Percentiles rank a stretch among this genome's conserved stretches.
phyloP scores from a whole-genome alignment of 2,797 vertebrate genomes.

The Sternotherus odoratus region DNA sequence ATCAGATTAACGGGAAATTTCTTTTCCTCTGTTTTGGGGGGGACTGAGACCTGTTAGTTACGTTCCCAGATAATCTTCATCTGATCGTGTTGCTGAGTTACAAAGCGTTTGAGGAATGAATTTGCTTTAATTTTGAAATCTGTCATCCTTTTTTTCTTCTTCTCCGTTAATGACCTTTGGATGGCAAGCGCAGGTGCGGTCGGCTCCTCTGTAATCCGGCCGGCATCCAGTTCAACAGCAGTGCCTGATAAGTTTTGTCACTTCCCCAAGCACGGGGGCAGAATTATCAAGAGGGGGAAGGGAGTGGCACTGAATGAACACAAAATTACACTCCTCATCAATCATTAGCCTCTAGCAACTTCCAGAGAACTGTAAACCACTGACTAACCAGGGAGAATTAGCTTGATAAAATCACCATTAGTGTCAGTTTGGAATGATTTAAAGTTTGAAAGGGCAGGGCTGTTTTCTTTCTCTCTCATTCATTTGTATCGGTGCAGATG shows the following conservation, averaged over 20 bases:
- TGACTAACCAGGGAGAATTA: conserved; percentile 74
- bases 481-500: conserved; percentile 9
- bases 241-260: conserved; percentile 70
- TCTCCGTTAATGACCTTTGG: conserved; percentile 74
- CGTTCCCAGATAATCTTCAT: background rate
- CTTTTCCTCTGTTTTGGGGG: background rate
- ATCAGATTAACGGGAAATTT: background rate
- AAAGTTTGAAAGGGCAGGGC: conserved; percentile 53
- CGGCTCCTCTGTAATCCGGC: conserved; percentile 51
- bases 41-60: background rate
- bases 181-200: conserved; percentile 72
- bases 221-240: conserved; percentile 70
- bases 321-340: conserved; percentile 75
- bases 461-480: conserved; percentile 26
- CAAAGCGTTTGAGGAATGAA: conserved; percentile 64
- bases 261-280: conserved; percentile 12
- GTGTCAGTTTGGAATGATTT: conserved; percentile 66
- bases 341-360: conserved; percentile 69
- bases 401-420: conserved; percentile 80
- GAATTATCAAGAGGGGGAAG: conserved; percentile 64
- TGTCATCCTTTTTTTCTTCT: conserved; percentile 66
- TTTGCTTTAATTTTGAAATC: conserved; percentile 71
- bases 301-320: conserved; percentile 71
- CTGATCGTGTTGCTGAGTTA: conserved; percentile 51
- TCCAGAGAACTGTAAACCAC: conserved; percentile 72